Evolutionary conservation across 2,888 invertebrate species (phyloP), one percentile per base, ranked within the genome.

Genomic region (Phengaris alcon): DNA sequence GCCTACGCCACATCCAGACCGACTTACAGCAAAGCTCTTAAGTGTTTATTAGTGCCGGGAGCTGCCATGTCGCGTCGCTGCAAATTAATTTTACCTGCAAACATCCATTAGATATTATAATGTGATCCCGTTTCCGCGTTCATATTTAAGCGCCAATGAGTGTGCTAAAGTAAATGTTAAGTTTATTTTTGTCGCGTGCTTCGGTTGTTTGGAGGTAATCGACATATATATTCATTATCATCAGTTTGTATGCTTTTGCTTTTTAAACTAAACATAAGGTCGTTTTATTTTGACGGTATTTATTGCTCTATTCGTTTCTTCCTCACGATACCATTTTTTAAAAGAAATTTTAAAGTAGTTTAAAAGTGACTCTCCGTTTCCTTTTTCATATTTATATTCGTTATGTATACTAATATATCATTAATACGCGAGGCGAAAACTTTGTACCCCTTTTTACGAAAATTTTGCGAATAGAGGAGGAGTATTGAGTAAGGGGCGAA

Each of bases 21-120:
- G 48, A 74, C 76, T 73, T 75, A 73, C 73, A 74, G 70, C 77
- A 75, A 73, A 75, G 77, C 77, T 70, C 76, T 77, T 77, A 75
- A 76, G 73, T 75, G 69, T 64, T 75, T 77, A 72, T 70, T 70
- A 78, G 78, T 68, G 68, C 68, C 57, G 70, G 74, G 64, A 77
- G 76, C 74, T 77, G 76, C 64, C 72, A 75, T 59, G 55, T 51
- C 72, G 73, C 69, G 55, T 51, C 72, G 73, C 69, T 15, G 70
- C 22, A 70, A 70, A 70, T 70, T 70, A 70, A 70, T 70, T 70
- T 70, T 22, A 51, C 70, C 70, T 70, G 51, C 70, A 70, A 70
- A 70, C 70, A 70, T 70, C 70, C 70, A 70, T 70, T 70, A 70
- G 51, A 70, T 51, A 64, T 64, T 64, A 70, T 51, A 70, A 70